Evolutionary conservation across 2,113 vertebrate species (phyloP).

Genomic region (Ochotona curzoniae): DNA sequence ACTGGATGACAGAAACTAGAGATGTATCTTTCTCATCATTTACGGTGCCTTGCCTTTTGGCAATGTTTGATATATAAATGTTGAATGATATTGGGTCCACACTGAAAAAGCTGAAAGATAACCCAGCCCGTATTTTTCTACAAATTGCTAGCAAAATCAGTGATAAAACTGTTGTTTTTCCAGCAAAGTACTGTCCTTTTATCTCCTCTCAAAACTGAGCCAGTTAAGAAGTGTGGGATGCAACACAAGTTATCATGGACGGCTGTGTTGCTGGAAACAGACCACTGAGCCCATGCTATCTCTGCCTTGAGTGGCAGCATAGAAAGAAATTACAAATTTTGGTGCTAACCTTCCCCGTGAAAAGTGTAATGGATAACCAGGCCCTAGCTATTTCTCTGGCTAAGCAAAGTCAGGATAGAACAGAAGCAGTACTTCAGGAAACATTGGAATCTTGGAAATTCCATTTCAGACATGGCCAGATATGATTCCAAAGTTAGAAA

Average conservation of each 20-base stretch:
- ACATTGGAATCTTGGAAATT: neutral
- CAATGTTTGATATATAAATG: neutral
- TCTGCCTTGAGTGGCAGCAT: neutral
- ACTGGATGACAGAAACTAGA: neutral
- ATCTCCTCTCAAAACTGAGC: constrained; percentile 5
- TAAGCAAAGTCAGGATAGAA: constrained; percentile 35
- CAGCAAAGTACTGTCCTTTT: constrained; percentile 11
- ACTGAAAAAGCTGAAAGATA: neutral
- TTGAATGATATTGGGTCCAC: neutral
- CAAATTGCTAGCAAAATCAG: neutral
- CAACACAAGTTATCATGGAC: constrained; percentile 6
- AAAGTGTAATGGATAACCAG: neutral
- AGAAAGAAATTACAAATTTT: neutral
- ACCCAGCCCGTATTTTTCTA: neutral
- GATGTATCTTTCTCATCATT: neutral
- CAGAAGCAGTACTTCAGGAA: neutral
- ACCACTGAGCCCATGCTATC: neutral
- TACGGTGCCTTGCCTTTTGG: neutral
- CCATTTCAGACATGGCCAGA: neutral
- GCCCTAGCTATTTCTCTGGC: neutral
- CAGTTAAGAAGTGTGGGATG: constrained; percentile 28
- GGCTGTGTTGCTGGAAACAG: neutral
- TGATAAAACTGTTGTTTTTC: neutral
- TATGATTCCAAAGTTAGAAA: neutral
- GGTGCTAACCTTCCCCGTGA: constrained; percentile 15